Conservation (phyloP, 2,113 vertebrate genomes). For the Tetrao urogallus region DNA sequence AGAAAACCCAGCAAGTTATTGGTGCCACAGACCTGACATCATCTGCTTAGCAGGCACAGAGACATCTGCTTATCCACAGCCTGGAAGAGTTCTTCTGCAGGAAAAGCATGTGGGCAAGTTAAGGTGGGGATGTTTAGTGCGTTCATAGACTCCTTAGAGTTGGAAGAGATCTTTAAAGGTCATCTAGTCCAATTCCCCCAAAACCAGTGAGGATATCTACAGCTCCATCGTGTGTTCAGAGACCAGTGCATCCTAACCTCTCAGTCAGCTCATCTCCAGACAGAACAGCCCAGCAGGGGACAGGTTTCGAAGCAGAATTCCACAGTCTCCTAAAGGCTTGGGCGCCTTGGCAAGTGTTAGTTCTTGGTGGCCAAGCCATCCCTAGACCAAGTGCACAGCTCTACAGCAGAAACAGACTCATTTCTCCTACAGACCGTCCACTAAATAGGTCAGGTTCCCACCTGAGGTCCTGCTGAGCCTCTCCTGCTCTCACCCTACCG, state of each 20-base stretch:
- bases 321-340: not conserved
- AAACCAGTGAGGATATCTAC: too few species aligned
- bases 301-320: not conserved
- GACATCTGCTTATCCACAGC: not conserved
- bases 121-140: slow-evolving; percentile 63
- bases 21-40: slow-evolving; percentile 4
- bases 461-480: not conserved
- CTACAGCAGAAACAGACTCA: not conserved
- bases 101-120: not conserved
- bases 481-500: not conserved
- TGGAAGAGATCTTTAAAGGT: too few species aligned
- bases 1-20: slow-evolving; percentile 37
- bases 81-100: not conserved
- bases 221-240: too few species aligned
- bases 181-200: too few species aligned
- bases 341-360: not conserved
- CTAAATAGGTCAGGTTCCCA: too few species aligned
- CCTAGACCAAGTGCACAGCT: not conserved
- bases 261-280: not conserved
- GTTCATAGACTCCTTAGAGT: not conserved
- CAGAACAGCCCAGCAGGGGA: not conserved
- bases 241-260: too few species aligned
- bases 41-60: not conserved
- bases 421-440: not conserved
- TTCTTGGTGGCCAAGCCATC: not conserved